phyloP scores from a whole-genome alignment of 2,797 vertebrate genomes.

The Phalloptychus januarius region DNA sequence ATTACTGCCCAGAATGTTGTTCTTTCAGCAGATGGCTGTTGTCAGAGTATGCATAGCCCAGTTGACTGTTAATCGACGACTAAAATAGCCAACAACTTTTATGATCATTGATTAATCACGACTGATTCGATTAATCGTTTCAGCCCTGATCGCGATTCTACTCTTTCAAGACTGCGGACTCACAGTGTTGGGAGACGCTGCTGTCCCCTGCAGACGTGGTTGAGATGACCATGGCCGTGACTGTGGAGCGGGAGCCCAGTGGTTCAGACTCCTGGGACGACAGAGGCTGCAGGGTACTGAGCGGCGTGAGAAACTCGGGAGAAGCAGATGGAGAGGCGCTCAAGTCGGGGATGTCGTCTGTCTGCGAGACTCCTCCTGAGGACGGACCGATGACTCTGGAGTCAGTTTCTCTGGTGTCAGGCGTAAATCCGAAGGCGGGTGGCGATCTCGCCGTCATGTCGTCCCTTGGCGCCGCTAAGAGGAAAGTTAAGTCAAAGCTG shows the following conservation, averaged over 20 bases:
- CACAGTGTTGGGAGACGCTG: constrained; percentile 94
- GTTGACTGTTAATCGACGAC: too few species aligned
- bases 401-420: constrained; percentile 26
- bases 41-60: too few species aligned
- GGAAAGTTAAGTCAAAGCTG: neutral
- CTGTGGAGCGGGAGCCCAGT: constrained; percentile 61
- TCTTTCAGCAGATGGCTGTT: too few species aligned
- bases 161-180: constrained; percentile 57
- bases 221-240: constrained; percentile 64
- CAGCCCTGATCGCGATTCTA: neutral
- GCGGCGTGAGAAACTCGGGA: constrained; percentile 46
- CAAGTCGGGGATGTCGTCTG: constrained; percentile 58
- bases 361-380: constrained; percentile 65
- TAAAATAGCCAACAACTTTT: too few species aligned
- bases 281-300: constrained; percentile 55
- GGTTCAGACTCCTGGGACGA: constrained; percentile 64
- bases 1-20: too few species aligned
- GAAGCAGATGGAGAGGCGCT: constrained; percentile 58
- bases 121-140: too few species aligned
- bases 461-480: constrained; percentile 55
- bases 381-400: constrained; percentile 36
- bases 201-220: constrained; percentile 85
- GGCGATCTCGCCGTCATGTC: constrained; percentile 33
- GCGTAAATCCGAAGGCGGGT: constrained; percentile 24
- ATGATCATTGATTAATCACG: too few species aligned